phyloP scores from a whole-genome alignment of 2,888 invertebrate species.

The Ichneumoninae sp. region DNA sequence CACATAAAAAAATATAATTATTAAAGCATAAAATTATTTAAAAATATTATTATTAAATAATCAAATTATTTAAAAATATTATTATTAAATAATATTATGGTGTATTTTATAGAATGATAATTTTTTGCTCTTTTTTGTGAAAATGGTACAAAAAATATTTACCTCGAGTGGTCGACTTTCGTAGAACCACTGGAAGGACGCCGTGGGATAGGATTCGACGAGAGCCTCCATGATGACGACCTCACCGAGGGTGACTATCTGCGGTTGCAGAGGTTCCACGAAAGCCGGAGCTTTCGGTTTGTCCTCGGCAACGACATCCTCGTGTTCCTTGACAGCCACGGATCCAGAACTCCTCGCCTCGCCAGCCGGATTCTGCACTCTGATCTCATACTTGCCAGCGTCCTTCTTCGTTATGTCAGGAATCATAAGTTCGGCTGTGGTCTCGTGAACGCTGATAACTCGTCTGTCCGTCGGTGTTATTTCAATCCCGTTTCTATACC shows the following conservation, averaged over 20 bases:
- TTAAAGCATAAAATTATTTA: no score
- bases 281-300: conserved; percentile 90
- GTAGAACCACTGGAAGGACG: conserved; percentile 95
- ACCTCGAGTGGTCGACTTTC: conserved; percentile 89
- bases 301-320: conserved; percentile 83
- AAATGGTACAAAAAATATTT: conserved; percentile 51
- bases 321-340: conserved; percentile 89
- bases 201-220: conserved; percentile 91
- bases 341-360: conserved; percentile 93
- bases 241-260: conserved; percentile 89
- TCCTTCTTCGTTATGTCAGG: conserved; percentile 90
- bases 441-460: conserved; percentile 86
- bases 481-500: conserved; percentile 94
- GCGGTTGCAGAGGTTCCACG: conserved; percentile 89
- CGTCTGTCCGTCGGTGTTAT: conserved; percentile 88
- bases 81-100: no score
- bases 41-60: no score
- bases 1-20: neutral
- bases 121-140: neutral
- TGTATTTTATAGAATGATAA: no score
- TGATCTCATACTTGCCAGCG: conserved; percentile 94
- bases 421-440: conserved; percentile 88
- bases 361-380: conserved; percentile 91
- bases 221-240: conserved; percentile 91
- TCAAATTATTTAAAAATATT: no score